Evolutionary conservation across 2,888 invertebrate genomes (phyloP), one percentile per base, ranked within the genome.

Genomic region (Drosophila diplacantha): DNA sequence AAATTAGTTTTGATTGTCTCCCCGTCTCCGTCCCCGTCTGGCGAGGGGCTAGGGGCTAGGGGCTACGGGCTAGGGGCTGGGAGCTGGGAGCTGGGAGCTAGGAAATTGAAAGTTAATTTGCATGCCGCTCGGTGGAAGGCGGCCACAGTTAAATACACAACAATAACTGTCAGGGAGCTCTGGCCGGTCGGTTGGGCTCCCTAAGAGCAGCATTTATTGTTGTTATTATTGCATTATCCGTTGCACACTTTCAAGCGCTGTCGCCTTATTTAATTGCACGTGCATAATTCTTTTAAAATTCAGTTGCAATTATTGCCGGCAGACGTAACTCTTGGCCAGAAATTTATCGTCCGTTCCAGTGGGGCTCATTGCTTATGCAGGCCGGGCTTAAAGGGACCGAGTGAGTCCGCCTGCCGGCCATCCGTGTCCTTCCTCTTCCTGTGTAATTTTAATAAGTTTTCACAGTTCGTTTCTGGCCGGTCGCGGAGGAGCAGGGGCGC

Each of bases 41-140:
- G 16, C 11, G n/a, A 12, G 64, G 14, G 26, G 24, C 11, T 9
- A 32, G n/a, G n/a, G 4, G n/a, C n/a, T 26, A n/a, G 11, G 43
- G 16, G 11, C 24, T 26, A 8, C 6, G 24, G 1, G 24, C 24
- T n/a, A 5, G 11, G 16, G 16, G 50, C 61, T 56, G 39, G 24
- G 24, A 1, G 24, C 24, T n/a, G 11, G 11, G 16, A 18, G 50
- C 61, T 56, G 39, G 76, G 44, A 24, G 51, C 69, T 62, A 52
- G 78, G 71, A 84, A 83, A 83, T 84, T 83, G 84, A 84, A 84
- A 83, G 83, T 83, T 84, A 80, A 83, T 83, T 81, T 83, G 83
- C 76, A 80, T 75, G 72, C 67, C 68, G 78, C 72, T 69, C 12
- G 34, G 52, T 70, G 71, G 73, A 72, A 71, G 72, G 75, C 81